A percentile compares a stretch with the other conserved stretches of the same genome.
Evolutionary conservation across 2,888 invertebrate genomes (phyloP).

Genomic region (Epistrophe grossulariae): DNA sequence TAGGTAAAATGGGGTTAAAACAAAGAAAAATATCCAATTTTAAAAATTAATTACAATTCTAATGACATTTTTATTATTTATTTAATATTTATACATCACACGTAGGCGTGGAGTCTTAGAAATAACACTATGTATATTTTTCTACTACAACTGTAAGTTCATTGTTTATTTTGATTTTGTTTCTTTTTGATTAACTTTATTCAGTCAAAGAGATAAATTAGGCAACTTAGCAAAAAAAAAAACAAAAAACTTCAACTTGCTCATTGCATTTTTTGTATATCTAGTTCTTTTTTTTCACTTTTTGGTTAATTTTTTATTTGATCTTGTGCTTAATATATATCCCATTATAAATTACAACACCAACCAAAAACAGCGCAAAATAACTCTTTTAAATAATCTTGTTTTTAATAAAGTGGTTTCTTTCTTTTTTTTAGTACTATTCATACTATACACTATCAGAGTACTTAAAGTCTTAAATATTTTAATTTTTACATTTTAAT

Average conservation of each 20-base stretch:
- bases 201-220: slow-evolving; percentile 63
- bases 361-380: slow-evolving; percentile 24
- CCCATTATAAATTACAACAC: slow-evolving; percentile 36
- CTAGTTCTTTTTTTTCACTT: slow-evolving; percentile 23
- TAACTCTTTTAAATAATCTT: slow-evolving; percentile 18
- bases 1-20: too few relatives aligned
- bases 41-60: not conserved
- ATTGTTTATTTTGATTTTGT: slow-evolving; percentile 42
- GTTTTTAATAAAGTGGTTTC: slow-evolving; percentile 19
- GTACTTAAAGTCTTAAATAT: slow-evolving; percentile 45
- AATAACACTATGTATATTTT: slow-evolving; percentile 43
- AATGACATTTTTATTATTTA: slow-evolving; percentile 7
- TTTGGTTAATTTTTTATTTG: slow-evolving; percentile 48
- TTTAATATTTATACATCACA: slow-evolving; percentile 47
- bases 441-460: slow-evolving; percentile 37
- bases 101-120: slow-evolving; percentile 50
- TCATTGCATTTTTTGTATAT: slow-evolving; percentile 15
- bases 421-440: slow-evolving; percentile 38
- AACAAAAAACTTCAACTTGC: slow-evolving; percentile 21
- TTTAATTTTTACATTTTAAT: slow-evolving; percentile 40
- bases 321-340: slow-evolving; percentile 64
- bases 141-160: slow-evolving; percentile 42
- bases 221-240: slow-evolving; percentile 29
- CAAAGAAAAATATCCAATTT: too few relatives aligned
- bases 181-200: slow-evolving; percentile 48